Conservation (phyloP, 2,797 vertebrate genomes). For the Gephyroberyx darwinii region DNA sequence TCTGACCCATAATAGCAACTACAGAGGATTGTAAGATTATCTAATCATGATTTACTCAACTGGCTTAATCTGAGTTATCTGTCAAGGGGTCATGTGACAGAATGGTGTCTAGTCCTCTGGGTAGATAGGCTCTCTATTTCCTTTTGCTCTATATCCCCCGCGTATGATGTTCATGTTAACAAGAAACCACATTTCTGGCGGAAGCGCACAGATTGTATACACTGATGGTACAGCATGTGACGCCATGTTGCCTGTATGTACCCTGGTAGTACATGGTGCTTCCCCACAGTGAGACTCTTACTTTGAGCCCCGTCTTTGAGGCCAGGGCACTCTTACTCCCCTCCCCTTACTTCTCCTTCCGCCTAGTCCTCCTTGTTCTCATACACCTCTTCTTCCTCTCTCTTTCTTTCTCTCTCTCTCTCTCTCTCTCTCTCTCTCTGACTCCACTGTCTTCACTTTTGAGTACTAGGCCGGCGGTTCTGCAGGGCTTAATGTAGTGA, state of each 20-base stretch:
- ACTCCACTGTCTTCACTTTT: conserved; percentile 35
- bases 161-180: conserved; percentile 19
- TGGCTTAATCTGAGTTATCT: conserved; percentile 28
- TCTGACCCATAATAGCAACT: conserved; percentile 38
- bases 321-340: conserved; percentile 27
- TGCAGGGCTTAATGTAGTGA: conserved; percentile 67
- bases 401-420: neutral
- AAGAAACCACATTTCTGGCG: conserved; percentile 17
- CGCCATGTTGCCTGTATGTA: conserved; percentile 15
- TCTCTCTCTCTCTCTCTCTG: neutral
- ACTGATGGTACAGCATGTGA: conserved; percentile 35
- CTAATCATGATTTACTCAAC: conserved; percentile 26
- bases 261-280: neutral
- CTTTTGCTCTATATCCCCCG: neutral
- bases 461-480: conserved; percentile 37
- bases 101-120: conserved; percentile 6
- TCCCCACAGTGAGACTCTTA: conserved; percentile 1
- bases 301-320: conserved; percentile 8
- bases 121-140: neutral
- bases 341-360: neutral
- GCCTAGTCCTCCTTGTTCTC: neutral
- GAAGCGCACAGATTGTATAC: conserved; percentile 16
- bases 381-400: neutral
- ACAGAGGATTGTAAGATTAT: conserved; percentile 26
- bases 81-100: conserved; percentile 11